Conservation (phyloP, 2,888 invertebrate genomes). For the Clusia tigrina region DNA sequence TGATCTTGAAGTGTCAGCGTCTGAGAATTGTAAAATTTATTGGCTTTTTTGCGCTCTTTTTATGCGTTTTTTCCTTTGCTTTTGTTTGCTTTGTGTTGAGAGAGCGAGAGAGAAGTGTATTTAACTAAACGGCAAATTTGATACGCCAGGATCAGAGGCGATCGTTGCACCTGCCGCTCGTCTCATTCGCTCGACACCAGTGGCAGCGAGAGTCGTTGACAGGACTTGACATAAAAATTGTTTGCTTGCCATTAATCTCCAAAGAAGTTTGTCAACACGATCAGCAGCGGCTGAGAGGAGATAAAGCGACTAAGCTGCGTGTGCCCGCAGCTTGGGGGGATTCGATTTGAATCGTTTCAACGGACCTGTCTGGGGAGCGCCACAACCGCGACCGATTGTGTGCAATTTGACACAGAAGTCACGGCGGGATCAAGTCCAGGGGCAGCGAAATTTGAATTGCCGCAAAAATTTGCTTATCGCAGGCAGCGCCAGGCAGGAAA, state of each 20-base stretch:
- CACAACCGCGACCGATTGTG: not conserved
- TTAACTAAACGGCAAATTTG: conserved; percentile 7
- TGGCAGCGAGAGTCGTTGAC: conserved; percentile 39
- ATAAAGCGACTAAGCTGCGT: not conserved
- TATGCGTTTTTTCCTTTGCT: conserved; percentile 18
- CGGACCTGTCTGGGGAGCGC: conserved; percentile 1
- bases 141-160: conserved; percentile 3
- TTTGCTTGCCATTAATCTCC: conserved; percentile 31
- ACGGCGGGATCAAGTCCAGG: not conserved
- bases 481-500: conserved; percentile 36
- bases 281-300: conserved; percentile 1
- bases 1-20: conserved; percentile 6
- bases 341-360: too few relatives aligned
- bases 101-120: too few relatives aligned
- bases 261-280: conserved; percentile 41
- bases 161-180: not conserved
- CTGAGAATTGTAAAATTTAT: conserved; percentile 10
- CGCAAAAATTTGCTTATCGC: conserved; percentile 32
- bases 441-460: conserved; percentile 7
- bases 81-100: not conserved
- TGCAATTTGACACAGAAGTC: conserved; percentile 14
- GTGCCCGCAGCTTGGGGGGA: too few relatives aligned
- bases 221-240: conserved; percentile 21
- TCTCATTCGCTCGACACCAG: too few relatives aligned
- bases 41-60: conserved; percentile 13